Evolutionary conservation across 2,113 vertebrate genomes (phyloP), one percentile per base, ranked within the genome.

Genomic region (Tetrax tetrax): DNA sequence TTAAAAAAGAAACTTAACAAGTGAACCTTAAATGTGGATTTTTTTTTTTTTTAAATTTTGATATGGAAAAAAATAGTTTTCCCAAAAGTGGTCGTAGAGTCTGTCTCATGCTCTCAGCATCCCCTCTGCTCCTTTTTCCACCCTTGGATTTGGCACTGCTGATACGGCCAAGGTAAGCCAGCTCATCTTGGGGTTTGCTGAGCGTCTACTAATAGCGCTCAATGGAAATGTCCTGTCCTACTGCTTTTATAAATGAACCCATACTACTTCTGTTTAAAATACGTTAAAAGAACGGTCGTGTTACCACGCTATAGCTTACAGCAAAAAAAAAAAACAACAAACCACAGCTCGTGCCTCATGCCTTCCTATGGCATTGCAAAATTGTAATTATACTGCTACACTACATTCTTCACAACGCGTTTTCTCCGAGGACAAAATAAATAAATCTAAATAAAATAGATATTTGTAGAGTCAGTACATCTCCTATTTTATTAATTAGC

Each of bases 401-500:
- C 61, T 50, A 22, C 69, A 68, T 92, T 82, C 70, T 64, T 89
- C 88, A 59, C 84, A 87, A 47, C 28, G 9, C 35, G 53, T 88
- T 94, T 90, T 95, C 54, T 86, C 69, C 0, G 0, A 45, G 76
- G 71, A 90, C 33, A 91, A 95, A 97, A 91, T 87, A 97, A 95
- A 96, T 93, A 97, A 87, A 95, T 91, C 87, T 86, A 96, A 93
- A 97, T 93, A 97, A 97, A 97, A 83, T 9, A 94, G 85, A 82
- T 95, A 88, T 7, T 17, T 38, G 59, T 64, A 59, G 51, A 89
- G 78, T 47, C 37, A 43, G 80, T 72, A 28, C 45, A 76, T 87
- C 43, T 95, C 81, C 74, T 89, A 90, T 84, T 97, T 95, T 96
- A 96, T 89, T 96, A 97, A 97, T 96, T 96, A 97, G 45, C 78